phyloP scores from a whole-genome alignment of 2,113 vertebrate species.

The Cheilinus undulatus region DNA sequence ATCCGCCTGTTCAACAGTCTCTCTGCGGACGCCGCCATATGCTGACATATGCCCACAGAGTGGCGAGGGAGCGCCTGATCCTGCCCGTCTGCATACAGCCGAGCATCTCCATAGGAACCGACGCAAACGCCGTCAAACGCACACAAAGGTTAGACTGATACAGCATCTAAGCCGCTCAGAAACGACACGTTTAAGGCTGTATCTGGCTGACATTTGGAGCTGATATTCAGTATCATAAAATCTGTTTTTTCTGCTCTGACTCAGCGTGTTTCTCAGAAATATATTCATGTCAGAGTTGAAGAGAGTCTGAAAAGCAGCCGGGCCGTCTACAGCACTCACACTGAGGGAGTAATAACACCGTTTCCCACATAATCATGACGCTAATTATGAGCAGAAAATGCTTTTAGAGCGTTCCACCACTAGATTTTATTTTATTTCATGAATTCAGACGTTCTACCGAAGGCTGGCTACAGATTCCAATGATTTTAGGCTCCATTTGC shows the following conservation, averaged over 20 bases:
- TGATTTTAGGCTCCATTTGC: no score
- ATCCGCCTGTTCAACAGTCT: constrained; percentile 66
- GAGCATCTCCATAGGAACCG: constrained; percentile 11
- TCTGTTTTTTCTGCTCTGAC: not conserved
- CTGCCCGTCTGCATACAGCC: constrained; percentile 23
- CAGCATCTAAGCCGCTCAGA: constrained; percentile 5
- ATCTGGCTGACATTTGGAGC: constrained; percentile 1
- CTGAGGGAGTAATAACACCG: constrained; percentile 32
- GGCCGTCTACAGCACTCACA: constrained; percentile 16
- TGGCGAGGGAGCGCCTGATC: constrained; percentile 40
- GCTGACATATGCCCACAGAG: constrained; percentile 71
- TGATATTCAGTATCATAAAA: constrained; percentile 20
- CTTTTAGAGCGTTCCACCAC: constrained; percentile 23
- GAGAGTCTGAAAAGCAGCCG: constrained; percentile 16
- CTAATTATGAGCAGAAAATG: constrained; percentile 37
- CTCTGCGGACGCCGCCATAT: constrained; percentile 68
- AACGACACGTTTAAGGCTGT: constrained; percentile 9
- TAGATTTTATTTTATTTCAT: constrained; percentile 17
- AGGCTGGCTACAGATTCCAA: no score
- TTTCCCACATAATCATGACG: constrained; percentile 35
- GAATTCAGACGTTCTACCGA: constrained; percentile 2
- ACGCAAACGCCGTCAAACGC: constrained; percentile 30
- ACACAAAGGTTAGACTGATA: constrained; percentile 41
- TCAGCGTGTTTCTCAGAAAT: constrained; percentile 23
- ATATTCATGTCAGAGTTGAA: constrained; percentile 16